A percentile compares a stretch with the other conserved stretches of the same genome.
These are phyloP conservation scores for Gambusia holbrooki DNA, from an alignment of 2,113 vertebrate genomes.

Conservation along the genomic window DNA sequence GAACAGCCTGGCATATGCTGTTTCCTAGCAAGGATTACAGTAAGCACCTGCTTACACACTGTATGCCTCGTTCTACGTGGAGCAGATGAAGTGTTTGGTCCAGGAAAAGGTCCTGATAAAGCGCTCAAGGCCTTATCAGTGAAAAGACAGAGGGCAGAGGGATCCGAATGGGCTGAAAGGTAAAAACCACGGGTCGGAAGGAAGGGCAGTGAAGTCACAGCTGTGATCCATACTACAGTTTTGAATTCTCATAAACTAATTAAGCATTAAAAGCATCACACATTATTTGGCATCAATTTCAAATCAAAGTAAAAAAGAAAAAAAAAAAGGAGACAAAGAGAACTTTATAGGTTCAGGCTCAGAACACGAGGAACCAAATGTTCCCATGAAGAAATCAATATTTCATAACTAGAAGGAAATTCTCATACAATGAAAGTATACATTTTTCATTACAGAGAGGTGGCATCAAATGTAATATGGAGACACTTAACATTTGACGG, in stretches of 20 bases:
- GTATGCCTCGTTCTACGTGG: slow-evolving; percentile 35
- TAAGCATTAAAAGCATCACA: background rate
- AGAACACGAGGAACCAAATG: background rate
- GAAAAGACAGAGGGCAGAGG: background rate
- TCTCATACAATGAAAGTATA: background rate
- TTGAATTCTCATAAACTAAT: background rate
- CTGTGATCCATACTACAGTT: background rate
- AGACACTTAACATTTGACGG: too few relatives aligned
- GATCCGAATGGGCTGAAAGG: background rate
- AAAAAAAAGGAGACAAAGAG: background rate
- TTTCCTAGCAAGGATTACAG: slow-evolving; percentile 69
- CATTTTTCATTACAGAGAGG: background rate
- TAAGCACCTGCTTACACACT: slow-evolving; percentile 62
- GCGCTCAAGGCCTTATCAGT: slow-evolving; percentile 1
- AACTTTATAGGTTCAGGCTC: background rate
- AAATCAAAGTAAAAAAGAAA: background rate
- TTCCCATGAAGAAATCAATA: background rate
- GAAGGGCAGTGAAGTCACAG: background rate
- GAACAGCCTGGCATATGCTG: slow-evolving; percentile 68
- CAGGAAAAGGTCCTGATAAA: slow-evolving; percentile 1
- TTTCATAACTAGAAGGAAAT: background rate
- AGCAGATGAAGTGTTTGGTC: slow-evolving; percentile 26
- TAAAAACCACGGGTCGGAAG: background rate
- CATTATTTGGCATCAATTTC: background rate
- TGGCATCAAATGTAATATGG: too few relatives aligned